A percentile compares a stretch with the other conserved stretches of the same genome.
These are phyloP conservation scores for Eristalinus aeneus DNA, from an alignment of 2,888 invertebrate genomes.

Conservation along the genomic window DNA sequence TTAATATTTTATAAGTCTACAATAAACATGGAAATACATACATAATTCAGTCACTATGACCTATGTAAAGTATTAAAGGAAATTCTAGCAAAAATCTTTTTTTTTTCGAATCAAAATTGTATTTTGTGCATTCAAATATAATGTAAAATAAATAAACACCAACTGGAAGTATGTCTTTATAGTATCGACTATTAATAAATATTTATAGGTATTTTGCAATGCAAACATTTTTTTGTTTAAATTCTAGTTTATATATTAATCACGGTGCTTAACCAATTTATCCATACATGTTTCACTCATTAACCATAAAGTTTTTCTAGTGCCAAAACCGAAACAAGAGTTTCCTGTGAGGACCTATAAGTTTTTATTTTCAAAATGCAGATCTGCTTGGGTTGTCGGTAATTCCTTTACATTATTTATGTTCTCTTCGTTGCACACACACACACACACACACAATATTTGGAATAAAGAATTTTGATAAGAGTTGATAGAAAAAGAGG, in stretches of 20 bases:
- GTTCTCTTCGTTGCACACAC: constrained; percentile 1
- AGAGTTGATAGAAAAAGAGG: constrained; percentile 10
- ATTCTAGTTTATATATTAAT: constrained; percentile 1
- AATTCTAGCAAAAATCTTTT: neutral
- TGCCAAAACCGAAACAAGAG: constrained; percentile 47
- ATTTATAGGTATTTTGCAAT: neutral
- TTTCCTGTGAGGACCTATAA: neutral
- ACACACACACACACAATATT: constrained; percentile 12
- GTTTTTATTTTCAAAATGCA: constrained; percentile 1
- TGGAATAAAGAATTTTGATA: constrained; percentile 7
- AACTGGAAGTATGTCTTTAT: neutral
- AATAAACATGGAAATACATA: neutral
- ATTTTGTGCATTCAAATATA: constrained; percentile 3
- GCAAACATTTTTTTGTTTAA: neutral
- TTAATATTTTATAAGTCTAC: neutral
- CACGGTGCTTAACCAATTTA: neutral
- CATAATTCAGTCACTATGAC: neutral
- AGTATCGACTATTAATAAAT: neutral
- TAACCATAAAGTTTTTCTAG: constrained; percentile 25
- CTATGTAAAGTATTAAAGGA: constrained; percentile 19
- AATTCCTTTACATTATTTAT: neutral
- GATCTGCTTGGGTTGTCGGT: constrained; percentile 13
- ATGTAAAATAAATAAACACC: constrained; percentile 1
- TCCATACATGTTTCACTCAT: neutral
- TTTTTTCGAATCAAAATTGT: neutral